phyloP scores from a whole-genome alignment of 2,797 vertebrate genomes.

The Lithobates pipiens region DNA sequence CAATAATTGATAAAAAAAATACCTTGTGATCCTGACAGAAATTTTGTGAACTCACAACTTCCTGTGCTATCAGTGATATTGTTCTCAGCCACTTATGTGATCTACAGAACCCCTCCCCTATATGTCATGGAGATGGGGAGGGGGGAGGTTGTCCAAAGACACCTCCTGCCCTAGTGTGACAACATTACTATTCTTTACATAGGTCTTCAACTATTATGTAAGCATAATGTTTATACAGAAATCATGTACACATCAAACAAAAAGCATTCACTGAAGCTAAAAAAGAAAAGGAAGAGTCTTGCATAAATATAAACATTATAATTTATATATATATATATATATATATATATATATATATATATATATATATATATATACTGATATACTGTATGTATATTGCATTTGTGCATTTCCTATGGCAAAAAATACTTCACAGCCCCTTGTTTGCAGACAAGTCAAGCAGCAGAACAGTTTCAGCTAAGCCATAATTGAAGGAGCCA shows the following conservation, averaged over 20 bases:
- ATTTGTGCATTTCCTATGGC: not conserved
- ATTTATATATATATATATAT: not conserved
- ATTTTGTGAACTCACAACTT: too few relatives aligned
- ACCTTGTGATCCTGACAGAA: too few relatives aligned
- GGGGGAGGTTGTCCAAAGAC: too few relatives aligned
- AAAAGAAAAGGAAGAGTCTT: not conserved
- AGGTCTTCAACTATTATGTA: too few relatives aligned
- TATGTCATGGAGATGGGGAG: too few relatives aligned
- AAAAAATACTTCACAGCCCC: slow-evolving; percentile 11
- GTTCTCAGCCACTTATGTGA: too few relatives aligned
- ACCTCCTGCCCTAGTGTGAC: too few relatives aligned
- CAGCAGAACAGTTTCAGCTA: slow-evolving; percentile 31
- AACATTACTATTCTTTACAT: too few relatives aligned
- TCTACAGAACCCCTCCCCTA: too few relatives aligned
- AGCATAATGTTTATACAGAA: not conserved
- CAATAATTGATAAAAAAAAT: too few relatives aligned
- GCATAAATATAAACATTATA: not conserved
- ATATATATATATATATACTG: not conserved
- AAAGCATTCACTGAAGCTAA: not conserved
- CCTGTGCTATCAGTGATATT: too few relatives aligned
- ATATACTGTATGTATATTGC: not conserved
- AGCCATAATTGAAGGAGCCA: slow-evolving; percentile 78
- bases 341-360: not conserved
- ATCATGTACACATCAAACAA: not conserved
- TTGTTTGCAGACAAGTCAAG: not conserved